Evolutionary conservation across 1,140 invertebrate species (phyloP).

Genomic region (Aphelinus certus): DNA sequence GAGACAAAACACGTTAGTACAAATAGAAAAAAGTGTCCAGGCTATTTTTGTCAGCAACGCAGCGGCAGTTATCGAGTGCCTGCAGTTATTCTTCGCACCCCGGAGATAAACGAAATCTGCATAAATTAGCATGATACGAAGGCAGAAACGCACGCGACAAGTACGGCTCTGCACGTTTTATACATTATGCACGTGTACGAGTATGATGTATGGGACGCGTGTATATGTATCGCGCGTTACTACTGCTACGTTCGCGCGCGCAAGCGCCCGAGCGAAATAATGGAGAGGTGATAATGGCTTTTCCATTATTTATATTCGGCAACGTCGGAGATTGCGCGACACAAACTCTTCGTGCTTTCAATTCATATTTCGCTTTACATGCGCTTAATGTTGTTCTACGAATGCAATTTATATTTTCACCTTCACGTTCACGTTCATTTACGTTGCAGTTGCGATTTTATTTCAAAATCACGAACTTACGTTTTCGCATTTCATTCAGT

Average conservation of each 20-base stretch:
- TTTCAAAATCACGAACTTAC: too few species aligned
- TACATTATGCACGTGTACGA: not conserved
- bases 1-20: too few species aligned
- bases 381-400: too few species aligned
- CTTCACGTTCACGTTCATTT: too few species aligned
- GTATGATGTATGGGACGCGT: not conserved
- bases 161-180: not conserved
- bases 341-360: too few species aligned
- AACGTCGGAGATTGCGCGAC: not conserved
- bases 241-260: not conserved
- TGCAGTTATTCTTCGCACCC: slow-evolving; percentile 13
- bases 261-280: not conserved
- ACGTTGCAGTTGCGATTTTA: too few species aligned
- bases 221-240: not conserved
- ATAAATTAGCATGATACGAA: slow-evolving; percentile 35
- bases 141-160: slow-evolving; percentile 21
- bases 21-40: too few species aligned
- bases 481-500: too few species aligned
- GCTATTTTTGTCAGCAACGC: too few species aligned
- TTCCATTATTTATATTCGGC: slow-evolving; percentile 24
- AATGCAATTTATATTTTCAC: too few species aligned
- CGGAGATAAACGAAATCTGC: slow-evolving; percentile 32
- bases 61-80: slow-evolving; percentile 9
- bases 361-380: too few species aligned
- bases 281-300: slow-evolving; percentile 27